These are phyloP conservation scores for Bryconaethiops microstoma DNA, from an alignment of 2,797 vertebrate species.

Conservation along the genomic window DNA sequence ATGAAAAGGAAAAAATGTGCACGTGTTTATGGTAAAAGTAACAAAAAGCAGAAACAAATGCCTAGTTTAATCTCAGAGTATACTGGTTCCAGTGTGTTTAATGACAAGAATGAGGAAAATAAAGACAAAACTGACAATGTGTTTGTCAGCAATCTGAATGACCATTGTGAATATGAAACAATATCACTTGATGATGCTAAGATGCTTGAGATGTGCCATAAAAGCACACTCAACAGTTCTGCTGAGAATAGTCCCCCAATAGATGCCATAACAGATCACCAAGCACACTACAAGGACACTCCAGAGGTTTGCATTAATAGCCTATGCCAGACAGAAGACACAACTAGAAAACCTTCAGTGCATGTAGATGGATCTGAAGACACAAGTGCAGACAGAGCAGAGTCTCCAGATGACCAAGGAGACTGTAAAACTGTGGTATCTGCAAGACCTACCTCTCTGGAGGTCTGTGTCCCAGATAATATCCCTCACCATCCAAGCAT, in stretches of 20 bases:
- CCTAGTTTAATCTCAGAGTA: constrained; percentile 57
- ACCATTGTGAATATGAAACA: constrained; percentile 81
- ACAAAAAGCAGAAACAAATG: constrained; percentile 77
- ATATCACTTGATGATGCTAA: constrained; percentile 84
- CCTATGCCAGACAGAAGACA: constrained; percentile 69
- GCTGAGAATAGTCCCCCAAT: constrained; percentile 58
- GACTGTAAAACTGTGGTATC: constrained; percentile 69
- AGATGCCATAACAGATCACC: constrained; percentile 19
- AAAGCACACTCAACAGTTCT: constrained; percentile 70
- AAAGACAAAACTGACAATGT: constrained; percentile 73
- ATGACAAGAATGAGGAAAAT: constrained; percentile 67
- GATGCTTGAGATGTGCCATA: constrained; percentile 84
- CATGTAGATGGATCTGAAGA: constrained; percentile 75
- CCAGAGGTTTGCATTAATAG: constrained; percentile 62
- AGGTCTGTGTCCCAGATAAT: constrained; percentile 60
- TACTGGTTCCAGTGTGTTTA: constrained; percentile 53
- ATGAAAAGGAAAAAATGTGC: constrained; percentile 86
- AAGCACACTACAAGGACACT: constrained; percentile 57
- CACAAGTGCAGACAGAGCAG: constrained; percentile 60
- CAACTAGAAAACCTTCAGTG: constrained; percentile 64
- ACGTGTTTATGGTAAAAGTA: constrained; percentile 89
- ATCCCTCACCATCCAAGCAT: constrained; percentile 75
- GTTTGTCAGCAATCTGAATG: constrained; percentile 74
- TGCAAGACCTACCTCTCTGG: constrained; percentile 45
- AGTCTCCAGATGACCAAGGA: constrained; percentile 66